Base-by-base conservation (phyloP, 2,797 vertebrate genomes). In the Australoheros facetus region DNA sequence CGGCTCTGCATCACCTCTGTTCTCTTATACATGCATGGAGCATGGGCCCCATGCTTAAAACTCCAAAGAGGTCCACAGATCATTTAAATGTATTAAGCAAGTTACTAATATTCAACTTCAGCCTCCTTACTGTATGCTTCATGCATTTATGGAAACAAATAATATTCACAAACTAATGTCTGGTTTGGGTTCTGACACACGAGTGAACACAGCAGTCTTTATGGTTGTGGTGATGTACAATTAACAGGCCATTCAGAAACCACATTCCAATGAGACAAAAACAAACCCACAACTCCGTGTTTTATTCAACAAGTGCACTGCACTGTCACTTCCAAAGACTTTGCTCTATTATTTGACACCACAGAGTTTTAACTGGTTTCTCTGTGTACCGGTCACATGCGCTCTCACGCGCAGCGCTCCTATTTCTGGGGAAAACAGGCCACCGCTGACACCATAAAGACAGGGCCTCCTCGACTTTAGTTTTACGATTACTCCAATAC, bases 401-500 rank as follows among this genome's bases (percentile, higher is more conserved):
- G 32, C 57, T 13, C 16, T 48, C 45, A 48, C 28, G 19, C 56
- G 32, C 71, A 72, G 71, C 58, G 37, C 54, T 75, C 51, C 48
- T 28, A 21, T 86, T 78, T 75, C 72, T 66, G 73, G 70, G 51
- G 28, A 73, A 64, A 82, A 62, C 37, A 53, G 75, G 74, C 83
- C 79, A 74, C 78, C 80, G 2, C 62, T 73, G 79, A 89, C 82
- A 83, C 85, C 53, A 91, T 83, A 80, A 91, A 91, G 90, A 87
- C 78, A 55, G 82, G 82, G 80, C 83, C 79, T 83, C 79, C 79
- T 81, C 87, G 77, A 87, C 81, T 90, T 37, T 84, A 80, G 73
- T 80, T 89, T 92, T 85, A 93, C n/a, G 66, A 88, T 87, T 79
- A 74, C 75, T 85, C 73, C 80, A 32, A 82, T 78, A 79, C 82